A percentile compares a stretch with the other conserved stretches of the same genome.
Conservation (phyloP, 2,888 invertebrate genomes). For the Ectemnius continuus region DNA sequence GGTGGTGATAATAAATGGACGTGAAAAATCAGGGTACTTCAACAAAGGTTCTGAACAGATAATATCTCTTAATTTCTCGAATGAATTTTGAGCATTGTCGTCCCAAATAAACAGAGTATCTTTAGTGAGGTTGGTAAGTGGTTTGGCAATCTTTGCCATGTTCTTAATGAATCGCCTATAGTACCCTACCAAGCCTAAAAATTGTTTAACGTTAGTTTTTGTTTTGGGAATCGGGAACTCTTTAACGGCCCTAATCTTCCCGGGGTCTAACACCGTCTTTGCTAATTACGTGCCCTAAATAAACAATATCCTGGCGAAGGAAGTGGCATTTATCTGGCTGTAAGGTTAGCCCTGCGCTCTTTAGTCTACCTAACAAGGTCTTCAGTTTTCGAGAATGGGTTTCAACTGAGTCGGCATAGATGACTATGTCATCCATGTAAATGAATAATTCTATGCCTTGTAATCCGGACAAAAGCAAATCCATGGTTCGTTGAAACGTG, state of each 20-base stretch:
- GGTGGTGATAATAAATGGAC: too few species aligned
- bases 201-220: neutral
- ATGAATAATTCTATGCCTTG: neutral
- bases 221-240: neutral
- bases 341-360: neutral
- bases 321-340: neutral
- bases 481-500: neutral
- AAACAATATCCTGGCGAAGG: neutral
- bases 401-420: neutral
- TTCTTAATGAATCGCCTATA: neutral
- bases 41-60: too few species aligned
- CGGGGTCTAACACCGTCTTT: neutral
- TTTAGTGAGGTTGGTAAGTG: neutral
- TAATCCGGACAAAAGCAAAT: neutral
- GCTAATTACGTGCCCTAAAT: neutral
- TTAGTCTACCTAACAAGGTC: neutral
- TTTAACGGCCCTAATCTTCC: neutral
- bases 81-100: too few species aligned
- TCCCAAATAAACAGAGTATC: too few species aligned
- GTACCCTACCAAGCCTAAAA: neutral
- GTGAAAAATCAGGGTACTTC: too few species aligned
- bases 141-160: neutral
- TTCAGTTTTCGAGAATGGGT: neutral
- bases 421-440: neutral
- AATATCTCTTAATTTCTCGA: too few species aligned